These are phyloP conservation scores for Eulithis prunata DNA, from an alignment of 2,888 invertebrate species.

Conservation along the genomic window DNA sequence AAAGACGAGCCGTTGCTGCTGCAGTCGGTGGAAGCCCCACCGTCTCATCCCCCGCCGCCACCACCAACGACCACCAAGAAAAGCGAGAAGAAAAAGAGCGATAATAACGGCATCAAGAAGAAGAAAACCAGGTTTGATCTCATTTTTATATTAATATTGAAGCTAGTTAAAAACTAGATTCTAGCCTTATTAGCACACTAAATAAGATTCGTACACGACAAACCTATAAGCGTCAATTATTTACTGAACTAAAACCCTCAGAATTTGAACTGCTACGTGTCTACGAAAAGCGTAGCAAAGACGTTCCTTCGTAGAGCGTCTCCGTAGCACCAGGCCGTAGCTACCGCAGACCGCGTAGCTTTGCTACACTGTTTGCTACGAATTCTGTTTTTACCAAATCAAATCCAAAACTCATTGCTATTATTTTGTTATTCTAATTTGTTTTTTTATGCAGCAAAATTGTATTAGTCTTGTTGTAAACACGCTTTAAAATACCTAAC, in stretches of 20 bases:
- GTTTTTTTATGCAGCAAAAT: too few species aligned
- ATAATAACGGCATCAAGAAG: slow-evolving; percentile 94
- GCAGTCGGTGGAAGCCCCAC: slow-evolving; percentile 67
- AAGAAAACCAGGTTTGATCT: slow-evolving; percentile 92
- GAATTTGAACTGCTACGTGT: slow-evolving; percentile 8
- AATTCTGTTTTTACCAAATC: not conserved
- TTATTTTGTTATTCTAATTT: too few species aligned
- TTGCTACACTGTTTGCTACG: slow-evolving; percentile 7
- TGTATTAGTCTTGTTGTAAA: too few species aligned
- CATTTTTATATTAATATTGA: not conserved
- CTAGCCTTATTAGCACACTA: too few species aligned
- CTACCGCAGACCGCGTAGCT: slow-evolving; percentile 16
- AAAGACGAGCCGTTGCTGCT: slow-evolving; percentile 76
- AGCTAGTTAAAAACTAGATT: too few species aligned
- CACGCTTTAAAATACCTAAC: too few species aligned
- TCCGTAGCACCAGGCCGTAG: slow-evolving; percentile 26
- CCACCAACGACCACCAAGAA: slow-evolving; percentile 85
- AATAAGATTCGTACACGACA: too few species aligned
- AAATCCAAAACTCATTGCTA: too few species aligned
- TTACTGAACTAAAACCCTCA: not conserved
- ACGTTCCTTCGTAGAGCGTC: slow-evolving; percentile 37
- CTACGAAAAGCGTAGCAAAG: slow-evolving; percentile 40
- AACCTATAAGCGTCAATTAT: too few species aligned
- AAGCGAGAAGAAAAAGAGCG: slow-evolving; percentile 92
- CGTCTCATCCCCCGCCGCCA: slow-evolving; percentile 60